Base-by-base conservation (phyloP, 2,797 vertebrate species). In the Enteromius paludinosus region DNA sequence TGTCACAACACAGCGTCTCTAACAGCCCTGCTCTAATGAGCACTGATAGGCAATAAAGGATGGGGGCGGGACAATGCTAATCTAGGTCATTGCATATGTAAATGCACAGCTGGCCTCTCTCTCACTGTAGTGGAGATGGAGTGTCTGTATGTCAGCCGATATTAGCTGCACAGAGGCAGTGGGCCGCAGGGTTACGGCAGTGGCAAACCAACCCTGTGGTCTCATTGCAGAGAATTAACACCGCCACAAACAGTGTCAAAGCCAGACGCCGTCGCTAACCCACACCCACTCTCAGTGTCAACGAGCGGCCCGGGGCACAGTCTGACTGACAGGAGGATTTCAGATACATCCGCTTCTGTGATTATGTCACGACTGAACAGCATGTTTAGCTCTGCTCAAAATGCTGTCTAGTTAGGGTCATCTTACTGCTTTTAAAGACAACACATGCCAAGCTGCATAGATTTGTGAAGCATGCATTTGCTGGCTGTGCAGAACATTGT, bases 1-100 rank as follows among this genome's bases (percentile, higher is more conserved):
- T 74, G 11, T 59, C 38, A 3, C 43, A 87, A 73, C 72, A 79
- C 74, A 66, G 65, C 83, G 28, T 82, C 87, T 88, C 90, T 84
- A 91, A 83, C 81, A 14, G 83, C 38, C 82, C 66, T 77, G 73
- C 84, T 86, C 89, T 96, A 96, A 97, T 96, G 93, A 94, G 92
- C 93, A 86, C 89, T 93, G 95, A 95, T 95, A 91, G 95, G 93
- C 91, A 95, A 94, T 95, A 93, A 93, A 94, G 86, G 86, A 59
- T 14, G 73, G 89, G 89, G 71, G 59, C 33, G 68, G 80, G 81
- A 45, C 62, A 73, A 94, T 95, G 95, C 93, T 96, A 94, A 97
- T 96, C 93, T 95, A 94, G 95, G 96, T 96, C 95, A 96, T 95
- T 92, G 94, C 95, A 93, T 96, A 96, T 97, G 95, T 94, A 97